These are phyloP conservation scores for Drosophila carrolli DNA, from an alignment of 1,140 invertebrate species.

Conservation along the genomic window DNA sequence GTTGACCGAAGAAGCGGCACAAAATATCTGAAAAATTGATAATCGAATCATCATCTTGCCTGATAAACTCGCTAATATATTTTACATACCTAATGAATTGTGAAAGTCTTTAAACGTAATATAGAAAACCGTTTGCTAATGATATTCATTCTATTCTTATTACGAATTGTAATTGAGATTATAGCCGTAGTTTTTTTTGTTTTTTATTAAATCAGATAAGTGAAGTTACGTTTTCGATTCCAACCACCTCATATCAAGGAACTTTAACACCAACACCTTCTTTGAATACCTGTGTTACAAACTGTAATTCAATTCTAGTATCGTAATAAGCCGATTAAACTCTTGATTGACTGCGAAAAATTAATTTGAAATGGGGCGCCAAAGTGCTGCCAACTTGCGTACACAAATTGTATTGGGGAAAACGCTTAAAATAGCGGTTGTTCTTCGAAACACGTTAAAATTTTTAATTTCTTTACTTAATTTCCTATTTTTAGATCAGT, in stretches of 20 bases:
- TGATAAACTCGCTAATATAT: conserved; percentile 30
- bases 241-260: conserved; percentile 54
- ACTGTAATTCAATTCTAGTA: conserved; percentile 65
- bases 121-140: conserved; percentile 35
- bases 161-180: conserved; percentile 49
- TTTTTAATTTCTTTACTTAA: no score
- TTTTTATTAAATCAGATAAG: conserved; percentile 32
- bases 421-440: no score
- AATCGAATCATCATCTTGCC: conserved; percentile 1
- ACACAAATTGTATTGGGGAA: not conserved
- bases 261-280: conserved; percentile 38
- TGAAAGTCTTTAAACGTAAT: conserved; percentile 27
- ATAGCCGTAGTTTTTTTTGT: conserved; percentile 42
- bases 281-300: conserved; percentile 62
- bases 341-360: not conserved
- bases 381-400: not conserved
- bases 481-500: no score
- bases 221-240: conserved; percentile 51
- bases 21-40: not conserved
- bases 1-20: not conserved
- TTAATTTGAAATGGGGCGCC: not conserved
- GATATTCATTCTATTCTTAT: conserved; percentile 47
- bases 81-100: conserved; percentile 26
- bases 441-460: no score
- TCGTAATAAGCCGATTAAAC: conserved; percentile 57